Base-by-base conservation (phyloP, 2,797 vertebrate genomes). In the Paratrypauchen microcephalus region DNA sequence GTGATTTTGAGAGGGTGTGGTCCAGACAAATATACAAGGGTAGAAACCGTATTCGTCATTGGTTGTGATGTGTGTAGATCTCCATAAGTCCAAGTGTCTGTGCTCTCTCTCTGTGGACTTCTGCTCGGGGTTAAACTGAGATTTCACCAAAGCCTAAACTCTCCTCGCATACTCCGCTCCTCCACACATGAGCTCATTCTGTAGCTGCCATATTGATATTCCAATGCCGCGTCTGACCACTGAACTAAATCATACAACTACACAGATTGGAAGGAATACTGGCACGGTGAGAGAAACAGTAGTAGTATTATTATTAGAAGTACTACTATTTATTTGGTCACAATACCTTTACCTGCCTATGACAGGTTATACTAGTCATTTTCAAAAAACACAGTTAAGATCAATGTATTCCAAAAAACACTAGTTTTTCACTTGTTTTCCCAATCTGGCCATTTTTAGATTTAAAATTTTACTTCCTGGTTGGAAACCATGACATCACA, bases 21-120 rank as follows among this genome's bases (percentile, higher is more conserved):
- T 4, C 6, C 36, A 30, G 59, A 45, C 19, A 62, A 30, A 68
- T 47, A 75, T 36, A 19, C 21, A 32, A 52, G 60, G 57, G 52
- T 23, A 66, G 69, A 56, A 60, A 63, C 57, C 69, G 72, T 71
- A 73, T 66, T 65, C 60, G 68, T 80, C 71, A 79, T 80, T 83
- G 76, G 75, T 79, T 80, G 82, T 86, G 83, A 86, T 84, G 81
- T 86, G 78, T 78, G 71, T 78, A 75, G 81, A 84, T 83, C 84
- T 88, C 69, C 74, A 71, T 85, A 88, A 86, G 80, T 77, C 83
- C 65, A 4, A 28, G 74, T 74, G 73, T 87, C 80, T 75, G 66
- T 66, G 72, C 63, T 72, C 76, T 80, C 74, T 72, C 79, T 66
- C 69, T 71, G 74, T 63, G 74, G 71, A 81, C 83, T 75, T 82